Evolutionary conservation across 2,797 vertebrate species (phyloP), one percentile per base, ranked within the genome.

Genomic region (Carapus acus): DNA sequence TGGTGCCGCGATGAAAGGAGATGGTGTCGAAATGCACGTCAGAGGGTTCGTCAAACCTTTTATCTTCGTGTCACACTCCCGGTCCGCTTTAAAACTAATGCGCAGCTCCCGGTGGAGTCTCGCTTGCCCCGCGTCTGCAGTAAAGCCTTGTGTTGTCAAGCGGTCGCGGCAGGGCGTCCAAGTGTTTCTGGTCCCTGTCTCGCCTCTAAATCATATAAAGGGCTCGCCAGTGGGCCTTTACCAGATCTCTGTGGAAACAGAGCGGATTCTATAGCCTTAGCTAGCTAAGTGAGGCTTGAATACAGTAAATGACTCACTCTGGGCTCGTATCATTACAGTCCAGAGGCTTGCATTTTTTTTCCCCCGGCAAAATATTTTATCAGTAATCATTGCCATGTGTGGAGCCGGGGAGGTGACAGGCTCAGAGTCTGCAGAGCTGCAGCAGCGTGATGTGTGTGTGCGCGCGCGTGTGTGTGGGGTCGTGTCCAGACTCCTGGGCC

Each of bases 311-410:
- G 21, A 52, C 56, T 54, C n/a, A 24, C 34, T 24, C 36, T 29
- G 34, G 43, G 54, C 45, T 58, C 24, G 6, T 42, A 41, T 51
- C 16, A 31, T 54, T 50, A 50, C 13, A 45, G 27, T 31, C 48
- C 41, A 24, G 19, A 47, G 20, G 38, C 39, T 22, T 16, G 6
- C 20, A 4, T 54, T 58, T 54, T 16, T 40, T 39, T 58, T 56
- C 12, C 39, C 34, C 16, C 20, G 33, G 36, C 23, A n/a, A 33
- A 43, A 51, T 59, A n/a, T 72, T 27, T 64, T 37, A 54, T 76
- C 58, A 12, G 27, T 73, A 72, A 82, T 74, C 45, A 33, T 49
- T 66, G 53, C 73, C 73, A 75, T 49, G 48, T 80, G 67, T 66
- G 69, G 38, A 34, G 23, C n/a, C 51, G 19, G 33, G 54, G 54